Base-by-base conservation (phyloP, 2,797 vertebrate species). In the Etheostoma perlongum region DNA sequence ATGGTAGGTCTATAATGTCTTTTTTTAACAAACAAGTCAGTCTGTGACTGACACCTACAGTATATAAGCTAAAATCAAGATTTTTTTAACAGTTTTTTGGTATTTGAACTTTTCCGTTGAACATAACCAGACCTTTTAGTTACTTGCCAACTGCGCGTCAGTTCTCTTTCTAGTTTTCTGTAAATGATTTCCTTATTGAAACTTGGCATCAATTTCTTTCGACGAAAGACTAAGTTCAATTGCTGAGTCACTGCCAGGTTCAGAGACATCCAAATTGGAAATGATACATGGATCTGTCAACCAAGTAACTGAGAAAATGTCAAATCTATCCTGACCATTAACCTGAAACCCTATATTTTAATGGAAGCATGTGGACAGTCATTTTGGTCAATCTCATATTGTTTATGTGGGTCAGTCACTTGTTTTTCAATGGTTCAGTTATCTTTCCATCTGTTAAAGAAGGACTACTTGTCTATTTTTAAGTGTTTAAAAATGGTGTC, bases 291-390 rank as follows among this genome's bases (percentile, higher is more conserved):
- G 14, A 67, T 65, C 67, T 78, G 27, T 77, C 62, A 65, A 69
- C 36, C 10, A 54, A 73, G 54, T 23, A 9, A 19, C 4, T 1
- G 11, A 73, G 46, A 65, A 53, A 75, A 80, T 51, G 60, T n/a
- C 25, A 27, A 70, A 53, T 65, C 12, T 16, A 8, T 33, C 18
- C 12, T 51, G 58, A 70, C 63, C 74, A 76, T 80, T 74, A 82
- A 81, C 72, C 33, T 70, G 79, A 85, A 85, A 82, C 64, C 6
- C n/a, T 58, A 58, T 81, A 77, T 81, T 87, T 78, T 81, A 86
- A 74, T 82, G 65, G 81, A 68, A 75, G 48, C 11, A 33, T 63
- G 21, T 5, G 61, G 12, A 68, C 19, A 42, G 46, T 25, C 0
- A 64, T 58, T 80, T 84, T 79, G 68, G 54, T 76, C 60, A 62